Percentiles rank a stretch among this genome's conserved stretches.
Conservation (phyloP, 2,113 vertebrate genomes). For the Heptranchias perlo region DNA sequence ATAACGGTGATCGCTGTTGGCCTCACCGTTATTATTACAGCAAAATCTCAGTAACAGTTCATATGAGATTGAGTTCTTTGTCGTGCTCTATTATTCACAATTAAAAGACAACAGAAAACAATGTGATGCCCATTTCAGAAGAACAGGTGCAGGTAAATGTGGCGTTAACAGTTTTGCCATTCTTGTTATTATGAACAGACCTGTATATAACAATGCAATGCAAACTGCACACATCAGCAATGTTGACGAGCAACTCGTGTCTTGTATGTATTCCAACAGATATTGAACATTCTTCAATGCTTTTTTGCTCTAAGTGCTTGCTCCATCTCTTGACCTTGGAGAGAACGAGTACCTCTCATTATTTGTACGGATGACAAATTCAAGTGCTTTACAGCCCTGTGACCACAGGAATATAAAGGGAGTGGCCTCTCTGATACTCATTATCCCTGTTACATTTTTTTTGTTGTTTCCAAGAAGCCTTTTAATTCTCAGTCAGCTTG, state of each 20-base stretch:
- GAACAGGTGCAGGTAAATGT: neutral
- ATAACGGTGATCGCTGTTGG: too few relatives aligned
- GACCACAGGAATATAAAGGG: neutral
- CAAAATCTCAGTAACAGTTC: neutral
- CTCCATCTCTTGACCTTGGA: neutral
- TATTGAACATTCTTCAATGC: neutral
- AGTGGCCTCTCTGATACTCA: neutral
- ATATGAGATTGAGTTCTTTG: neutral
- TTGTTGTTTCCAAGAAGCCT: neutral
- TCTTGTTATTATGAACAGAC: neutral
- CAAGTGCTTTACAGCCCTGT: neutral
- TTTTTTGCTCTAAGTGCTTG: neutral
- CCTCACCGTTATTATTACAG: too few relatives aligned
- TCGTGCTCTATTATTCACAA: neutral
- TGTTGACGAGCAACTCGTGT: neutral
- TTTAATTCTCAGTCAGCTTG: neutral
- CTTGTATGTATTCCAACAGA: neutral
- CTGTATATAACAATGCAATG: neutral
- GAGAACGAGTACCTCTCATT: neutral
- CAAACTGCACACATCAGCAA: neutral
- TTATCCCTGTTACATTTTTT: neutral
- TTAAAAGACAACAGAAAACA: neutral
- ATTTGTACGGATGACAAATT: neutral
- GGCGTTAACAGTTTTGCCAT: neutral
- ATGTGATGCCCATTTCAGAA: neutral